These are phyloP conservation scores for Pentalonia nigronervosa DNA, from an alignment of 1,140 invertebrate genomes.

Conservation along the genomic window DNA sequence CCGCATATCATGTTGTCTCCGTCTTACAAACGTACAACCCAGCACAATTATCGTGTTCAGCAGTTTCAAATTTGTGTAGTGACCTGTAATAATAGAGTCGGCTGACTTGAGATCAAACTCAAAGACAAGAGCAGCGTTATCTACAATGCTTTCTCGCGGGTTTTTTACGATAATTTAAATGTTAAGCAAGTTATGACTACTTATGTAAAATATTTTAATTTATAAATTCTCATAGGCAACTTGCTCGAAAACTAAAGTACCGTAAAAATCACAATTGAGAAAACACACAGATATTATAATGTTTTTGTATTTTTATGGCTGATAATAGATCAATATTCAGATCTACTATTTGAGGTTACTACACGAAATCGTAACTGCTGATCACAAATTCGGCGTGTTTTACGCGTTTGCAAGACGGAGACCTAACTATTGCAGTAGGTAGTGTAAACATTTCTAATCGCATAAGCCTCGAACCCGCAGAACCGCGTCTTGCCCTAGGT, in stretches of 20 bases:
- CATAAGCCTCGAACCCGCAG: background rate
- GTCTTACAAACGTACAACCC: background rate
- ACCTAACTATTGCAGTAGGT: background rate
- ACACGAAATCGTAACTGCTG: background rate
- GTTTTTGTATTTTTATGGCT: background rate
- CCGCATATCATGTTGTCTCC: background rate
- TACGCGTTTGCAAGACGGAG: background rate
- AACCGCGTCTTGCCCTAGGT: background rate
- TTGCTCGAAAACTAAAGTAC: background rate
- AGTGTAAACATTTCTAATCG: background rate
- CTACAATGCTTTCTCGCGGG: background rate
- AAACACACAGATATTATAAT: too few relatives aligned
- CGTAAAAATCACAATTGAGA: background rate
- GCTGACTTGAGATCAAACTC: background rate
- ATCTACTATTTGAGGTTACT: background rate
- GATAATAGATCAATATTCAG: background rate
- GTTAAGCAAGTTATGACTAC: too few relatives aligned
- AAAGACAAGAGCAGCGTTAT: background rate
- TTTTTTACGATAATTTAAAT: background rate
- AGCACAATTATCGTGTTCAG: background rate
- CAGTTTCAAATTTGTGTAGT: background rate
- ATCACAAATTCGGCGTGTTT: background rate
- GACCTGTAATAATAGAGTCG: background rate
- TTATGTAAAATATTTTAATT: too few relatives aligned
- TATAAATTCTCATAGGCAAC: too few relatives aligned